A percentile compares a stretch with the other conserved stretches of the same genome.
These are phyloP conservation scores for Nemopilema nomurai DNA, from an alignment of 30 jellyfish, hydroid and myxozoan genomes.

Conservation along the genomic window DNA sequence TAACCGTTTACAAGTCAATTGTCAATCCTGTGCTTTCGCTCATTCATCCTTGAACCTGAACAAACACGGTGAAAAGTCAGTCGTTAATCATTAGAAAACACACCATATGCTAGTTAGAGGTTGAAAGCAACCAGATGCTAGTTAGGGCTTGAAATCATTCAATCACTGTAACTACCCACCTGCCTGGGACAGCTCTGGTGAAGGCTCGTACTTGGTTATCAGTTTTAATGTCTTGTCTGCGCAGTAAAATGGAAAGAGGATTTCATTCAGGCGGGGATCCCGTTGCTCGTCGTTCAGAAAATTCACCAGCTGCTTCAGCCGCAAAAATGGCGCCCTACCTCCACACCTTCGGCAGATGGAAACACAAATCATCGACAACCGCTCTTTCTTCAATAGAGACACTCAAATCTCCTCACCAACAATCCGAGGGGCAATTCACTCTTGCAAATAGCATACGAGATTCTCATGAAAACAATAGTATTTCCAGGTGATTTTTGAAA, in stretches of 20 bases:
- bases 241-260: slow-evolving; percentile 74
- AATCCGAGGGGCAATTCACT: no score
- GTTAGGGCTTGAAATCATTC: no score
- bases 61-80: no score
- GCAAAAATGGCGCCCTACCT: slow-evolving; percentile 79
- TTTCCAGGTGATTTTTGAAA: no score
- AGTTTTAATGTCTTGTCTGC: slow-evolving; percentile 71
- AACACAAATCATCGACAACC: not conserved
- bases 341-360: slow-evolving; percentile 68
- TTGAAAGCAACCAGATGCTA: not conserved
- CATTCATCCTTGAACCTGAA: no score
- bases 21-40: no score
- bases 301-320: slow-evolving; percentile 78
- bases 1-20: no score
- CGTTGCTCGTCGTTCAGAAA: slow-evolving; percentile 90
- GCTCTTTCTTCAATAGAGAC: no score
- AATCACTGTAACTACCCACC: slow-evolving; percentile 72
- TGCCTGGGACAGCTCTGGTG: slow-evolving; percentile 87
- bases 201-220: slow-evolving; percentile 73
- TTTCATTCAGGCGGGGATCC: slow-evolving; percentile 96
- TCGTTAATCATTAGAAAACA: no score
- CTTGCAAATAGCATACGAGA: no score
- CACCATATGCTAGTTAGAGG: not conserved
- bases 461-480: no score
- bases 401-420: no score